Base-by-base conservation (phyloP, 2,888 invertebrate genomes). In the Liodrosophila aerea region DNA sequence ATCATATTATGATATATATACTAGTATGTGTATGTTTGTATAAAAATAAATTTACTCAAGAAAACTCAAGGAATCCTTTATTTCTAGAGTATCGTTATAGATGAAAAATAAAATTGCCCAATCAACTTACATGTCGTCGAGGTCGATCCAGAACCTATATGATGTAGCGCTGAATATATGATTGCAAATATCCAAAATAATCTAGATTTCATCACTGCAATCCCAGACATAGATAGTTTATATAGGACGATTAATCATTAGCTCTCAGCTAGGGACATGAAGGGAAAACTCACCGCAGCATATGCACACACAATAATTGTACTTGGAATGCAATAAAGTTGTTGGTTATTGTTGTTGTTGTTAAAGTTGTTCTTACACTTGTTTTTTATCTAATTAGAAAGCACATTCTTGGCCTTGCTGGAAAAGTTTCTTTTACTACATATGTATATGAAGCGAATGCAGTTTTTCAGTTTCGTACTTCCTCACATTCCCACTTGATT, bases 101-200 rank as follows among this genome's bases (percentile, higher is more conserved):
- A 4, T 11, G n/a, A n/a, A 12, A 18, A 18, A 12, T 40, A 3
- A 1, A 22, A 11, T 40, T 22, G 7, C n/a, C 0, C 11, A 34
- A 36, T 41, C 11, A 4, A 43, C 56, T 56, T 41, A 88, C 89
- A 71, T 74, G 89, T 84, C 61, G 89, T 76, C 68, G 88, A 88
- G 54, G 87, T 81, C 12, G 87, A 88, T 52, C 84, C 87, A 63
- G 87, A 88, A 40, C 77, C 83, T 60, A 87, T 88, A 70, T 86
- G 82, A 54, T 88, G 87, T 59, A 89, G 75, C 51, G 87, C 78
- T 65, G 87, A 88, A 73, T 88, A 89, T 73, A 89, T 87, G 72
- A 89, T 88, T 59, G 88, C 89, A 76, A 89, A 76, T 83, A 89
- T 88, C 85, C 88, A 88, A 75, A 88, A 86, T 65, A 87, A 84